Percentiles rank a stretch among this genome's conserved stretches.
These are phyloP conservation scores for Paelopatides confundens DNA, from an alignment of 53 echinoderm and acorn worm genomes.

Conservation along the genomic window DNA sequence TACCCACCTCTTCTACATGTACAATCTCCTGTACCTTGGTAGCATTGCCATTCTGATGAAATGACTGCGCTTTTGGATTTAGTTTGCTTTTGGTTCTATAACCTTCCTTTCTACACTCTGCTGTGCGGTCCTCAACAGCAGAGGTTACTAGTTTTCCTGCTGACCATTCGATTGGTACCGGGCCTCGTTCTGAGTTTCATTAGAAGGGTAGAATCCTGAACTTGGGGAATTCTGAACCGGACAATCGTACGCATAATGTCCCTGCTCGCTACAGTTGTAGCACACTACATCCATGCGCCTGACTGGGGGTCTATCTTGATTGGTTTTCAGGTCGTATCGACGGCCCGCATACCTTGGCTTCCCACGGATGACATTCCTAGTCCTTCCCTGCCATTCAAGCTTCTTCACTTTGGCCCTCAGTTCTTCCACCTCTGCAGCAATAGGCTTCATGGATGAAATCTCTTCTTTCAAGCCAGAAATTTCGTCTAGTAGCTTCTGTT, in stretches of 20 bases:
- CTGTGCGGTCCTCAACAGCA: constrained; percentile 56
- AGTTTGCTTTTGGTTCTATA: not conserved
- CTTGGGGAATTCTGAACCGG: not conserved
- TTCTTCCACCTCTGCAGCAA: not conserved
- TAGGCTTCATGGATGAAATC: not conserved
- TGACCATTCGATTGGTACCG: too few relatives aligned
- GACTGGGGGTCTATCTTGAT: not conserved
- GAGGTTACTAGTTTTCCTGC: constrained; percentile 57
- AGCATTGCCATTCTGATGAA: too few relatives aligned
- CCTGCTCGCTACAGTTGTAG: not conserved
- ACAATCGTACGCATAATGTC: not conserved
- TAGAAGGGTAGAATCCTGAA: too few relatives aligned
- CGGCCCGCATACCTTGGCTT: not conserved
- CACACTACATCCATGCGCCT: not conserved
- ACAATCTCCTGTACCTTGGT: too few relatives aligned
- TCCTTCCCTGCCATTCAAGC: not conserved
- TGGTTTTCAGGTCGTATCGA: too few relatives aligned
- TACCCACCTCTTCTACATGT: too few relatives aligned
- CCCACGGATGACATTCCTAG: not conserved
- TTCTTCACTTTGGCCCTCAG: not conserved
- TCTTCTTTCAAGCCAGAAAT: not conserved
- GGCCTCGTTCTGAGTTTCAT: too few relatives aligned
- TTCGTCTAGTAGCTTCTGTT: not conserved
- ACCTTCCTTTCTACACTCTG: not conserved
- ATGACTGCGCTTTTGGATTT: too few relatives aligned